Evolutionary conservation across 2,113 vertebrate species (phyloP), one percentile per base, ranked within the genome.

Genomic region (Toxotes chatareus): DNA sequence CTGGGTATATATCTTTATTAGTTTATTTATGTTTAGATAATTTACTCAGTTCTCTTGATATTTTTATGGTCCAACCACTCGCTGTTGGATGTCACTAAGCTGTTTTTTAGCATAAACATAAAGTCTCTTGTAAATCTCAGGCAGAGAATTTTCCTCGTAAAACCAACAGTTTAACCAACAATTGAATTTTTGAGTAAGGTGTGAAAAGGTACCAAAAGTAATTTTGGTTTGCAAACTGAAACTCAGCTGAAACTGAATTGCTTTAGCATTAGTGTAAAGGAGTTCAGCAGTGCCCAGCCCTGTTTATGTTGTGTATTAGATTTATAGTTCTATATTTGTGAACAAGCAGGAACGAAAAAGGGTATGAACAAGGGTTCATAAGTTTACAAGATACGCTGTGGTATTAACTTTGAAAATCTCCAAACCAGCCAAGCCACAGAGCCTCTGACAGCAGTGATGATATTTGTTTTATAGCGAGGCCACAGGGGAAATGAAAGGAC

Each of bases 391-490:
- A 73, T 10, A 12, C 7, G 27, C 57, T 46, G 13, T 7, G 9
- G 47, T 67, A 34, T 63, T 42, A 53, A 83, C 56, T 31, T 34
- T n/a, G 36, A 71, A 68, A 71, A 65, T 44, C 62, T 40, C 13
- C 7, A 19, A 72, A 14, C 27, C 27, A 67, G 46, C 64, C 49
- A 32, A 64, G 62, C 44, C 19, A 17, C 3, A 61, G 57, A 27
- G 27, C 7, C 13, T 34, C 75, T 65, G 49, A 80, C 65, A 73
- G 86, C 66, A n/a, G 5, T 17, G 14, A 40, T 47, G 55, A 66
- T 56, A 70, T 73, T 73, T 80, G 69, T 67, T 79, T 88, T 34
- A 49, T 56, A 77, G 61, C 34, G 21, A 57, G 53, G 49, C 56
- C 42, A 31, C 70, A 57, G 68, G 56, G 64, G 71, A 40, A 81